Conservation (phyloP, 2,113 vertebrate species). For the Phylloscopus trochiloides region DNA sequence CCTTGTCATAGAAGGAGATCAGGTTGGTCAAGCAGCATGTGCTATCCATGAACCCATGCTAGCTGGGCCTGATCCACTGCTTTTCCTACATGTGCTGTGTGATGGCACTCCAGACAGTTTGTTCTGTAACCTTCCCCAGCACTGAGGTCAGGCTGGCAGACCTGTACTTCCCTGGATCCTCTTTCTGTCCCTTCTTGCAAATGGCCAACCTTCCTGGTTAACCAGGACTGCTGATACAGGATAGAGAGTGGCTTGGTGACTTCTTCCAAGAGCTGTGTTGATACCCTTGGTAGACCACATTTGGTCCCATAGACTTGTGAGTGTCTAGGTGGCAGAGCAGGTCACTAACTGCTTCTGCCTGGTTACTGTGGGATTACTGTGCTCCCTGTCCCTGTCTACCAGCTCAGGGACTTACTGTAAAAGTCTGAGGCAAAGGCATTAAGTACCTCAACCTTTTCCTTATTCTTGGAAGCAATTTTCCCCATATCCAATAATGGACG, state of each 20-base stretch:
- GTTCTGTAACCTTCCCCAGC: neutral
- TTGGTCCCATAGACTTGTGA: neutral
- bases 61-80: neutral
- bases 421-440: neutral
- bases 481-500: neutral
- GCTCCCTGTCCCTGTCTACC: neutral
- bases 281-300: neutral
- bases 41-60: neutral
- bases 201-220: neutral
- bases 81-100: fast-evolving
- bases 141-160: neutral
- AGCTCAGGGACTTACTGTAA: neutral
- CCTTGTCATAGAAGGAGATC: neutral
- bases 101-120: neutral
- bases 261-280: neutral
- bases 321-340: neutral
- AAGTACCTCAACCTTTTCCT: neutral
- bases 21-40: neutral
- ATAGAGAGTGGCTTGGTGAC: neutral
- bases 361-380: neutral
- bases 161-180: neutral
- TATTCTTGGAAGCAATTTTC: neutral
- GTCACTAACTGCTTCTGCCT: neutral
- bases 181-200: neutral
- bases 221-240: neutral